Base-by-base conservation (phyloP, 2,888 invertebrate genomes). In the Plebejus melissa region DNA sequence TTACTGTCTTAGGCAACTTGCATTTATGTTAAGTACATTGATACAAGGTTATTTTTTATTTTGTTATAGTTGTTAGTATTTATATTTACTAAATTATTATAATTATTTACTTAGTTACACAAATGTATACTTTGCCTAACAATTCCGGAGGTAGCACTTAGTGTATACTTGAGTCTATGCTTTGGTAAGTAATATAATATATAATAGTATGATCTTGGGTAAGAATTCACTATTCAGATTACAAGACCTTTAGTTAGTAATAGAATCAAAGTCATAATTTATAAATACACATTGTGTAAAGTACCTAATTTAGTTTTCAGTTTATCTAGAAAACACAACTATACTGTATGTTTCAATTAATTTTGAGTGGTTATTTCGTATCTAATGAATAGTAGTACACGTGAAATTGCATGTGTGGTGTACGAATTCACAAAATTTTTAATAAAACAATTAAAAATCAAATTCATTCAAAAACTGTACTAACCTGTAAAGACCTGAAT, bases 401-500 rank as follows among this genome's bases (percentile, higher is more conserved):
- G 28, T 28, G 60, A 60, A 36, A 65, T 65, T 65, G 65, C 32
- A 32, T 32, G 32, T 36, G 32, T 65, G 65, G 65, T 36, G 65
- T 65, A 65, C 13, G 13, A 65, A 65, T 13, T 32, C 13, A 65
- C 32, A 36, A 36, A 65, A 60, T 36, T 65, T 13, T 58, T 7
- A 58, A 58, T 60, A 28, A 60, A 60, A 60, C 22, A 60, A 36
- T 36, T 65, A n/a, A 70, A 58, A 65, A 57, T 72, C 76, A 28
- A 74, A 70, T 74, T n/a, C 69, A 72, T 75, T 72, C 32, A 38
- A 36, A 36, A 76, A 71, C 74, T 78, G 77, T 82, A 86, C 89
- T 91, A 91, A 93, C 93, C 93, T 93, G 92, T 91, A 91, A 58
- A 86, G 85, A 60, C 83, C 79, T 0, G 89, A 88, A 80, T 91